phyloP scores from a whole-genome alignment of 2,797 vertebrate species.

The Sebastes glaucus region DNA sequence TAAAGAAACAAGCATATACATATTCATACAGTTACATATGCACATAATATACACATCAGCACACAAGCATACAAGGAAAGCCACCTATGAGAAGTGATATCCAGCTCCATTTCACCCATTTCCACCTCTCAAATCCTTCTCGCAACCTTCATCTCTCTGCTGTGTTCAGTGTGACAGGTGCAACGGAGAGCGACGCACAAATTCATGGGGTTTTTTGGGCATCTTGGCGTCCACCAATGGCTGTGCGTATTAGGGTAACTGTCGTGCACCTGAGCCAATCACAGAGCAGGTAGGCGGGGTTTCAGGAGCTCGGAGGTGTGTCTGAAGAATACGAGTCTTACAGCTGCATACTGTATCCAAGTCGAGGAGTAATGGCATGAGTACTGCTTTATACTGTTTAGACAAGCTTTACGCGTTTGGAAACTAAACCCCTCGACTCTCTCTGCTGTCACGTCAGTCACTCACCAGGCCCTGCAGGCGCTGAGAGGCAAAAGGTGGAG shows the following conservation, averaged over 20 bases:
- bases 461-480: conserved; percentile 8
- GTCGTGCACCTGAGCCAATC: conserved; percentile 73
- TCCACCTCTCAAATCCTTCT: conserved; percentile 35
- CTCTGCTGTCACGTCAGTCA: conserved; percentile 13
- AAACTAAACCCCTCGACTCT: conserved; percentile 38
- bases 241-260: conserved; percentile 34
- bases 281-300: conserved; percentile 62
- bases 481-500: conserved; percentile 21
- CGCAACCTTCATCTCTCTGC: conserved; percentile 31
- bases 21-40: too few relatives aligned
- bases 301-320: conserved; percentile 72
- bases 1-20: too few relatives aligned
- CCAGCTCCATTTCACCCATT: conserved; percentile 38
- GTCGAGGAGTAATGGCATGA: conserved; percentile 83
- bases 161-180: conserved; percentile 71
- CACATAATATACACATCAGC: too few relatives aligned
- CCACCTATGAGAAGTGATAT: conserved; percentile 13
- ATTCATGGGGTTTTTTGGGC: conserved; percentile 50
- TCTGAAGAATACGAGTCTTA: conserved; percentile 73
- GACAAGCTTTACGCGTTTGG: conserved; percentile 66
- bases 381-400: conserved; percentile 74
- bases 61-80: neutral
- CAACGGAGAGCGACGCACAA: conserved; percentile 47
- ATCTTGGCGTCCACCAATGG: conserved; percentile 62
- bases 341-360: conserved; percentile 80